Evolutionary conservation across 2,797 vertebrate species (phyloP).

Genomic region (Vespertilio murinus): DNA sequence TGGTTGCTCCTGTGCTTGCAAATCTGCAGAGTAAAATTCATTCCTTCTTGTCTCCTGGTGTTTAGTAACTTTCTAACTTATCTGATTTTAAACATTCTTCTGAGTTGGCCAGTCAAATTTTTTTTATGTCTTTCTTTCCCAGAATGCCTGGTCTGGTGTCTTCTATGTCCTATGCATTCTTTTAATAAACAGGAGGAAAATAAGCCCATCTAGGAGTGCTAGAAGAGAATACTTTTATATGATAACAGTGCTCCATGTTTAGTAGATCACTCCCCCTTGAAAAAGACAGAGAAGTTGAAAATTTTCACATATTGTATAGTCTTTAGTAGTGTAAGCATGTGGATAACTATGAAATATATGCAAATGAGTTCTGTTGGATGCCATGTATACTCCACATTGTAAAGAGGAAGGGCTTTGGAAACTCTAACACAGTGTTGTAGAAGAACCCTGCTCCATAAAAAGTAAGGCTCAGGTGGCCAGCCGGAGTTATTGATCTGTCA

Average conservation of each 20-base stretch:
- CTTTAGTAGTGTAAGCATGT: neutral
- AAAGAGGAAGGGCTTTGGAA: neutral
- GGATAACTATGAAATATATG: neutral
- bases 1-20: constrained; percentile 7
- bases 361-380: neutral
- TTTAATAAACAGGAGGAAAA: neutral
- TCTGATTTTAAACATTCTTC: neutral
- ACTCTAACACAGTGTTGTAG: neutral
- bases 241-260: neutral
- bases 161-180: neutral
- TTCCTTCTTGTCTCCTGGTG: neutral
- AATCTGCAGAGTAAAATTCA: constrained; percentile 12
- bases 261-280: neutral
- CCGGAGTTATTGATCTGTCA: neutral
- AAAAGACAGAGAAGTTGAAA: constrained; percentile 25
- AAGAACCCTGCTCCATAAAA: neutral
- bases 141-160: neutral
- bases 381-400: neutral
- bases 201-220: neutral
- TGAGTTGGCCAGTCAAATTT: neutral
- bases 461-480: neutral
- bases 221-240: neutral
- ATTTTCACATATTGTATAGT: constrained; percentile 27
- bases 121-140: neutral
- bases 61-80: constrained; percentile 9